Evolutionary conservation across 2,797 vertebrate genomes (phyloP).

Genomic region (Heterohyrax brucei): DNA sequence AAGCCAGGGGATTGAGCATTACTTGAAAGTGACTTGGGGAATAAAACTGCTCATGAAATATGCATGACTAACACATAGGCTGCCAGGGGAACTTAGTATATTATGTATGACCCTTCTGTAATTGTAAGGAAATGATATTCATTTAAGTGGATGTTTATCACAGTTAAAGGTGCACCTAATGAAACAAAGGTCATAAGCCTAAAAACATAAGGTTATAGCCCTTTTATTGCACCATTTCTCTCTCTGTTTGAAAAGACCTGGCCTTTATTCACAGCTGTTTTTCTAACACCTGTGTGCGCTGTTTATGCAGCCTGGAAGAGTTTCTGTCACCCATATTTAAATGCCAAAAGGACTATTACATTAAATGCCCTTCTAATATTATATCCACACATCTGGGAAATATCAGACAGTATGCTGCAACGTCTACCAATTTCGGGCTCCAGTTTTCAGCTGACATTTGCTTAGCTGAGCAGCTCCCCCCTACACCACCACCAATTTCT

Average conservation of each 20-base stretch:
- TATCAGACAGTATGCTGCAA: conserved; percentile 74
- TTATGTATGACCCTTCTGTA: conserved; percentile 92
- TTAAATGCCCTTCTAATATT: conserved; percentile 83
- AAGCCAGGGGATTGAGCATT: conserved; percentile 85
- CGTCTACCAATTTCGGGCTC: conserved; percentile 9
- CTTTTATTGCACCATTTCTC: conserved; percentile 80
- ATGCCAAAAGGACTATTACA: conserved; percentile 83
- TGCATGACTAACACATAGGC: conserved; percentile 90
- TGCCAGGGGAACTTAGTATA: conserved; percentile 90
- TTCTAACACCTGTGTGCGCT: conserved; percentile 75
- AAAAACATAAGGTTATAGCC: conserved; percentile 86
- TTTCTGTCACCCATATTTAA: conserved; percentile 82
- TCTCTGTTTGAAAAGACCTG: conserved; percentile 83
- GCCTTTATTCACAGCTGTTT: conserved; percentile 80
- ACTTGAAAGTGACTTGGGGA: conserved; percentile 89
- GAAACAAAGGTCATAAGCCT: conserved; percentile 90
- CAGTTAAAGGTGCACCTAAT: conserved; percentile 89
- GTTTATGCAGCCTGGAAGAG: conserved; percentile 82
- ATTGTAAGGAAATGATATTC: conserved; percentile 92
- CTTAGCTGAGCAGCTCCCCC: not conserved
- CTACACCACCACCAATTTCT: not conserved
- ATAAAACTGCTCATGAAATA: conserved; percentile 92
- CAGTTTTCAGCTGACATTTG: conserved; percentile 73
- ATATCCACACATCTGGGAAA: conserved; percentile 82
- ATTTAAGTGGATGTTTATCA: conserved; percentile 92